Conservation (phyloP, 2,113 vertebrate genomes). For the Hassar affinis region DNA sequence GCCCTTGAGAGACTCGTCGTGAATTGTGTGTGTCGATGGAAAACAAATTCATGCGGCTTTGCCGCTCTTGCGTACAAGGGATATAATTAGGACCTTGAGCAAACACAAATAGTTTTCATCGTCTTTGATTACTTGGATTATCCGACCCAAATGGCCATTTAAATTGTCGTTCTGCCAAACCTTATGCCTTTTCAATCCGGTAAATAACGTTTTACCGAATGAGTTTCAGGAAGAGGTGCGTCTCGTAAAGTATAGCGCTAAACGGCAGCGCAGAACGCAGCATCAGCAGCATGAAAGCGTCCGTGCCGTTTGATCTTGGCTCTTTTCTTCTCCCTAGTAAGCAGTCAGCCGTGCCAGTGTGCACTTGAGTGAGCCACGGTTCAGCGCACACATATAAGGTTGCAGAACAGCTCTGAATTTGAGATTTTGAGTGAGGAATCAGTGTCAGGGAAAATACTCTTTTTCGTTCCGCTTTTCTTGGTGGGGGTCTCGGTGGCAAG, state of each 20-base stretch:
- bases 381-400: constrained; percentile 33
- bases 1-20: constrained; percentile 13
- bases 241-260: neutral
- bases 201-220: neutral
- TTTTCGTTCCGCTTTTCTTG: neutral
- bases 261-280: neutral
- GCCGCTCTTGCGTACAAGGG: neutral
- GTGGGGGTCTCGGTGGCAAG: neutral
- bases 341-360: neutral
- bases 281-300: constrained; percentile 19
- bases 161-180: constrained; percentile 9
- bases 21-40: neutral
- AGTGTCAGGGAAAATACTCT: neutral
- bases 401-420: neutral
- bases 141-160: neutral
- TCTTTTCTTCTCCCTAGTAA: neutral
- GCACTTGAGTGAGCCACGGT: constrained; percentile 3
- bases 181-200: neutral
- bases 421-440: neutral
- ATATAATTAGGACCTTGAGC: constrained; percentile 20
- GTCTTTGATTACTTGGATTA: constrained; percentile 31
- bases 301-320: neutral
- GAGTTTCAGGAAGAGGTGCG: neutral
- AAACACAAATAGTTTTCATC: neutral
- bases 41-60: constrained; percentile 13